These are phyloP conservation scores for Aegotheles bennettii DNA, from an alignment of 2,113 vertebrate species.

Conservation along the genomic window DNA sequence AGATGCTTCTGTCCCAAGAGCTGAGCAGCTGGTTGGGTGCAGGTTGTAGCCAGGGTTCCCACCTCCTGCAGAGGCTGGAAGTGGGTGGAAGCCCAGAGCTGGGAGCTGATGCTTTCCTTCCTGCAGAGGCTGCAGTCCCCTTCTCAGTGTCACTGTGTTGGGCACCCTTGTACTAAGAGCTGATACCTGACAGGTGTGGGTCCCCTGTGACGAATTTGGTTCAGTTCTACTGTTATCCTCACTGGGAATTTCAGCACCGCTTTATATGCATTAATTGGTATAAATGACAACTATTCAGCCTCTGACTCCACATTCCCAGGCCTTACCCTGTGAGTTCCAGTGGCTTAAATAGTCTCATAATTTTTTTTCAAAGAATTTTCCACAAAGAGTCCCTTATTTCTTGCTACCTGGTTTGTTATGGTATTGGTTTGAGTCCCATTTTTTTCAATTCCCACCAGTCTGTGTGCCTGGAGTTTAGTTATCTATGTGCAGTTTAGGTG, in stretches of 20 bases:
- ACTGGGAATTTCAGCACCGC: neutral
- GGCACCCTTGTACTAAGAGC: neutral
- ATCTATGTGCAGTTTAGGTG: neutral
- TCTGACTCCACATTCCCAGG: neutral
- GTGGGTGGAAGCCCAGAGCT: neutral
- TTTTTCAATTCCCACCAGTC: neutral
- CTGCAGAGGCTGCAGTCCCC: neutral
- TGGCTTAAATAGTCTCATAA: neutral
- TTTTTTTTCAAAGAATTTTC: neutral
- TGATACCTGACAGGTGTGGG: neutral
- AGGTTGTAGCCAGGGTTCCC: neutral
- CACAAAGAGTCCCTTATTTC: neutral
- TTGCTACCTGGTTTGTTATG: neutral
- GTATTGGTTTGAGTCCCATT: neutral
- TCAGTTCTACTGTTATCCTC: neutral
- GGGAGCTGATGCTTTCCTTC: neutral
- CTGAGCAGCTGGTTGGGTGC: neutral
- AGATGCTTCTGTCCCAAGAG: neutral
- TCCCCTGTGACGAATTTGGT: neutral
- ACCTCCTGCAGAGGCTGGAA: neutral
- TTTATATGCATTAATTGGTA: neutral
- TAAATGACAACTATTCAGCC: neutral
- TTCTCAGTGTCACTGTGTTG: neutral
- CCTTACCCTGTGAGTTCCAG: neutral
- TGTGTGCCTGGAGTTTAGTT: neutral